Conservation (phyloP, 2,797 vertebrate species). For the Zalophus californianus region DNA sequence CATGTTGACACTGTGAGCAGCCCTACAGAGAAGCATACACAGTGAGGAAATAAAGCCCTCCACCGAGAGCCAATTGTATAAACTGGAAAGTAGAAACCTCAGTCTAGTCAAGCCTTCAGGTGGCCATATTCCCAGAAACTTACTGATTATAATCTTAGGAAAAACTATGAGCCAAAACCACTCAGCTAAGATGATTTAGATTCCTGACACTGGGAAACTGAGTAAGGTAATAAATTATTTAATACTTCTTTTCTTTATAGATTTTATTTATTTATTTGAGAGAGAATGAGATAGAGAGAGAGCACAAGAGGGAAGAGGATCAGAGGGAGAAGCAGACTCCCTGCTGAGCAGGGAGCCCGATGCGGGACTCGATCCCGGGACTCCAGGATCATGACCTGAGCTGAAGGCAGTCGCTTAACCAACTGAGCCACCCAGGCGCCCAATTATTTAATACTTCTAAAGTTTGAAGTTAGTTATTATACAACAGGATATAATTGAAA, state of each 20-base stretch:
- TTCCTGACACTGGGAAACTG: not conserved
- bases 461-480: not conserved
- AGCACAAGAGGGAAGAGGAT: too few species aligned
- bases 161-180: not conserved
- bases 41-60: not conserved
- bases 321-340: too few species aligned
- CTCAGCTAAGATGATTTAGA: not conserved
- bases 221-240: not conserved
- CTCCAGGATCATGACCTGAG: too few species aligned
- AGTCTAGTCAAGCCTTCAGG: not conserved
- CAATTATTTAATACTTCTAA: not conserved
- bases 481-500: not conserved
- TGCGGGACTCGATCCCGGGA: too few species aligned
- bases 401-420: too few species aligned
- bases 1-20: not conserved
- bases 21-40: not conserved
- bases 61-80: not conserved
- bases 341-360: too few species aligned
- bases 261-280: too few species aligned
- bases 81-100: not conserved
- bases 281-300: too few species aligned
- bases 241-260: too few species aligned
- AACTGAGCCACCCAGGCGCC: too few species aligned
- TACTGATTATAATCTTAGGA: not conserved
- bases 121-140: not conserved